Base-by-base conservation (phyloP, 2,113 vertebrate species). In the Onychostoma macrolepis region DNA sequence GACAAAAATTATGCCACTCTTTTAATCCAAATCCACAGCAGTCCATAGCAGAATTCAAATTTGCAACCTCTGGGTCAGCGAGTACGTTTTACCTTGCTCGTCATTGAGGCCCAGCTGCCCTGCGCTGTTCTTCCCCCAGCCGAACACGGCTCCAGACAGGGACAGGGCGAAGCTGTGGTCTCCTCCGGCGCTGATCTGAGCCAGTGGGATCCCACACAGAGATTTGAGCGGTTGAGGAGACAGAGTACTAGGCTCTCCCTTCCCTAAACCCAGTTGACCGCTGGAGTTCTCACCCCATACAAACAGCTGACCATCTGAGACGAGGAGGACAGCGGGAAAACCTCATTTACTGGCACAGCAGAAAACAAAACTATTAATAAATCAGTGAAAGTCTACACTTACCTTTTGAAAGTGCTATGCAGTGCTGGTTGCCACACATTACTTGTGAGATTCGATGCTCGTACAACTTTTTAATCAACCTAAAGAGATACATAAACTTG, bases 351-450 rank as follows among this genome's bases (percentile, higher is more conserved):
- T 7, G 43, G 50, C 9, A 21, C 45, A 13, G 4, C 43, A 43
- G 41, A 26, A 53, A 67, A 45, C 2, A 69, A 79, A 48, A 61
- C 38, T 9, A 26, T 24, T 11, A 11, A 50, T 6, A 33, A 15
- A 72, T 13, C 76, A 38, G 12, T 50, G 30, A 38, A 50, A 86
- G 24, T 53, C 33, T 83, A 2, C 43, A 88, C 91, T 85, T 94
- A 99, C 98, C 98, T 97, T 96, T 96, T 89, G 97, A 97, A 92
- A 99, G 96, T 93, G 97, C 98, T 89, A 99, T 94, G 91, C 98
- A 99, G 92, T 99, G 98, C 94, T 97, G 97, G 88, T 96, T 98
- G 87, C 98, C 98, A 94, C 98, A 99, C 92, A 98, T 98, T 61
- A 99, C 96, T 93, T 99, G 98, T 85, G 97, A 94, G 92, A 99